Evolutionary conservation across 2,888 invertebrate genomes (phyloP), one percentile per base, ranked within the genome.

Genomic region (Corbicula japonica): DNA sequence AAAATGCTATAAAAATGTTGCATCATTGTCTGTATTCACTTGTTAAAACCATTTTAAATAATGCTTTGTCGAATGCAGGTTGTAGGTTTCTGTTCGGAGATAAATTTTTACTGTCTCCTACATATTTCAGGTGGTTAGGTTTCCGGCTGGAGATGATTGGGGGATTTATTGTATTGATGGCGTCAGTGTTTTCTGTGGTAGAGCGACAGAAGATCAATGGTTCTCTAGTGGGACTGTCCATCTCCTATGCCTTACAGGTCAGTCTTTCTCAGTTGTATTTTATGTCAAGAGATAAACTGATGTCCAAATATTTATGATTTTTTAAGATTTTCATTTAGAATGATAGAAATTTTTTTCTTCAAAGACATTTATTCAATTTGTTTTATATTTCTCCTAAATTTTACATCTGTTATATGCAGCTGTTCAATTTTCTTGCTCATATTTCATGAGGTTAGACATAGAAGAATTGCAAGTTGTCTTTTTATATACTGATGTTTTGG

Each of bases 181-280:
- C 93, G 1, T 88, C 93, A 0, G 52, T 92, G 50, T 92, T 93
- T 86, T 90, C 92, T 50, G 93, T 93, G 3, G 44, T 89, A 3
- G 88, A 89, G n/a, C 84, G 89, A 44, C 83, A 87, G 46, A 85
- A 83, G 10, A 82, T 93, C 30, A 86, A 74, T 66, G 90, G 91
- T 1, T 90, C 92, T 4, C 65, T 93, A 10, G 92, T 93, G 4
- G 93, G 93, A 5, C 87, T 93, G 23, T 91, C 93, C 5, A 87
- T 93, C 46, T 89, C 92, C 1, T 93, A 93, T 82, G 92, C 93
- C 18, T 75, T 93, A 52, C 89, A 92, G 90, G 92, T 91, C 26
- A 6, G 35, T 2, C 30, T 6, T 30, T 5, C 5, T 54, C 12
- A 15, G 5, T 28, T 54, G 54, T 2, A 1, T 23, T 18, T 30